Evolutionary conservation across 2,888 invertebrate species (phyloP), one percentile per base, ranked within the genome.

Genomic region (Empis livida): DNA sequence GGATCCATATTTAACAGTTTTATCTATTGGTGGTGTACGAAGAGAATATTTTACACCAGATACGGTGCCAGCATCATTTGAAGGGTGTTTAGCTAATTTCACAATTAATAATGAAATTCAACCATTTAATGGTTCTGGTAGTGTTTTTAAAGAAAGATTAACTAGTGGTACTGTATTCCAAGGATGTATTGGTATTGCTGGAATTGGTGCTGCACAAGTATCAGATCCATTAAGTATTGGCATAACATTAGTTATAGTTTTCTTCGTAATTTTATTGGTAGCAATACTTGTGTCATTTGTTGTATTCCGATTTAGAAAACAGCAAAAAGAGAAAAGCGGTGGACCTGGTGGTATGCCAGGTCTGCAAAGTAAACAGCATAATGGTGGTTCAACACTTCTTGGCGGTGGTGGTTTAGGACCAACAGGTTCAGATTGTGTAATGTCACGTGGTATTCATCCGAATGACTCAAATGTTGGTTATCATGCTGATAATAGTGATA

Each of bases 151-250:
- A 49, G 82, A 85, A 51, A 79, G 81, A 0, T 57, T 77, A 1
- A 75, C 77, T 41, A 77, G 78, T 58, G 91, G 91, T 17, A 84
- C 84, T 66, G 77, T 90, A 14, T 71, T 75, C 41, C 71, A 71
- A 46, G 89, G 89, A 14, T 93, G 93, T 62, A 77, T 78, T 50
- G 84, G 81, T 44, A 77, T 80, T 5, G 77, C 84, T 49, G 86
- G 85, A 20, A 77, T 84, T 35, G 87, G 87, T 23, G 77, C 83
- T 2, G 80, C 83, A 0, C 80, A 85, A 54, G 82, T 83, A 5
- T 82, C 90, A 3, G 88, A 90, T 70, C 92, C 92, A 0, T 72
- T 95, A 10, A 90, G 88, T 59, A 90, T 94, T 51, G 95, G 94
- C 46, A 85, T 95, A 49, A 93, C 93, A 1, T 73, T 95, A 31